Percentiles rank a stretch among this genome's conserved stretches.
Evolutionary conservation across 2,888 invertebrate species (phyloP).

Genomic region (Drosophila gaucha): DNA sequence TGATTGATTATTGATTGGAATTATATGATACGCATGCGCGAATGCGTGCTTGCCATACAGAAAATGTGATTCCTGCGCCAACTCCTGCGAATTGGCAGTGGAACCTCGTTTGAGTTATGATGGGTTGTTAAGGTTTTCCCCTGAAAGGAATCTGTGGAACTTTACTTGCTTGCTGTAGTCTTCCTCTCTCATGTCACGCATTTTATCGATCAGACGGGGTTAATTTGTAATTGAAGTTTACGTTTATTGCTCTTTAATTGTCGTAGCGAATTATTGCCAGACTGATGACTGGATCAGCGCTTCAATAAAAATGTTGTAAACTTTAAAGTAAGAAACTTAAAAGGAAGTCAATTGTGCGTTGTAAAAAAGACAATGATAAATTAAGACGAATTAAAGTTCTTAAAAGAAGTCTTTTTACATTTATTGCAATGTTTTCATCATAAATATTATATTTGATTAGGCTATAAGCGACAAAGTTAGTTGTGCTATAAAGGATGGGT

Average conservation of each 20-base stretch:
- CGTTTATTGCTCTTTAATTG: constrained; percentile 70
- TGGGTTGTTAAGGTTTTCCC: constrained; percentile 23
- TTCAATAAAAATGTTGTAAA: constrained; percentile 26
- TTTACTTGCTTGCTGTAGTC: not conserved
- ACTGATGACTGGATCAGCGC: constrained; percentile 15
- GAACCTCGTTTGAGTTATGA: constrained; percentile 13
- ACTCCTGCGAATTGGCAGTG: constrained; percentile 7
- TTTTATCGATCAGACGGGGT: constrained; percentile 50
- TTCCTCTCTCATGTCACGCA: constrained; percentile 46
- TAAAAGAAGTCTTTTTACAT: not conserved
- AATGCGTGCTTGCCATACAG: constrained; percentile 70
- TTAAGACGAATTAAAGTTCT: not conserved
- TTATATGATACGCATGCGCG: constrained; percentile 79
- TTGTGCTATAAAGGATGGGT: too few species aligned
- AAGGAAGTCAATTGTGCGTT: constrained; percentile 21
- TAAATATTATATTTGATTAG: not conserved
- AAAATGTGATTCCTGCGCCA: constrained; percentile 10
- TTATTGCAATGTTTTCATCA: not conserved
- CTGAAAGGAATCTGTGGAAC: constrained; percentile 30
- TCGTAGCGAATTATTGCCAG: constrained; percentile 30
- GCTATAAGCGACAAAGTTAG: not conserved
- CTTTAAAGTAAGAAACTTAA: constrained; percentile 6
- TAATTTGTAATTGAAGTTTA: constrained; percentile 66
- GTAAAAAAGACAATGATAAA: not conserved
- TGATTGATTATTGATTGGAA: constrained; percentile 79